Evolutionary conservation across 2,113 vertebrate genomes (phyloP).

Genomic region (Chaetodon auriga): DNA sequence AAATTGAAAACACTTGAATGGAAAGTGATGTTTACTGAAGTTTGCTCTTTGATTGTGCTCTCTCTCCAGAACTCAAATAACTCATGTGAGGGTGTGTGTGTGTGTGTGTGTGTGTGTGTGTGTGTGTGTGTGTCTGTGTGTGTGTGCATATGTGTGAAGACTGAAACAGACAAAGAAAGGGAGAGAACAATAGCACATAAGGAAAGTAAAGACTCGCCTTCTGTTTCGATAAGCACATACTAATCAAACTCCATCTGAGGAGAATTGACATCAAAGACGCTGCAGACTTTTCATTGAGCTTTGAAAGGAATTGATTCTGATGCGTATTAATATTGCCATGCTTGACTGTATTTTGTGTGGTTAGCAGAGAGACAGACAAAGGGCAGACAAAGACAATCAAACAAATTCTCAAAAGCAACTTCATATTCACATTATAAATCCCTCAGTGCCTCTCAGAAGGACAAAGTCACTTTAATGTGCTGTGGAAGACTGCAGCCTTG

Average conservation of each 20-base stretch:
- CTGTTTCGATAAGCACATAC: constrained; percentile 44
- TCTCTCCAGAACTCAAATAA: constrained; percentile 50
- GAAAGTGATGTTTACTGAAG: constrained; percentile 78
- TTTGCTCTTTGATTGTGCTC: constrained; percentile 72
- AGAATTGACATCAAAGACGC: constrained; percentile 64
- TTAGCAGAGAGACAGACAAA: constrained; percentile 40
- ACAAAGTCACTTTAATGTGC: constrained; percentile 45
- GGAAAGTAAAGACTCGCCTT: constrained; percentile 28
- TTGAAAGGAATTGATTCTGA: constrained; percentile 55
- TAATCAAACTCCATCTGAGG: constrained; percentile 75
- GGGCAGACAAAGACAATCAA: constrained; percentile 54
- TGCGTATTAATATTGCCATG: constrained; percentile 56
- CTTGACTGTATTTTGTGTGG: constrained; percentile 46
- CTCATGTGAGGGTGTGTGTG: constrained; percentile 31
- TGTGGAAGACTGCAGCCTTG: constrained; percentile 18
- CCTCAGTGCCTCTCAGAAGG: constrained; percentile 20
- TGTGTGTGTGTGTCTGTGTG: neutral
- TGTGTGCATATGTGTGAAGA: too few species aligned
- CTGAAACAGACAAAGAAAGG: constrained; percentile 15
- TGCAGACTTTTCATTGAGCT: constrained; percentile 48
- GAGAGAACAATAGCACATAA: constrained; percentile 22
- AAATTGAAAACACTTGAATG: constrained; percentile 82
- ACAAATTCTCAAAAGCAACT: constrained; percentile 34
- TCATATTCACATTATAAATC: constrained; percentile 52
- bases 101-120: constrained; percentile 24